phyloP scores from a whole-genome alignment of 1,140 invertebrate genomes.

The Nomia melanderi region DNA sequence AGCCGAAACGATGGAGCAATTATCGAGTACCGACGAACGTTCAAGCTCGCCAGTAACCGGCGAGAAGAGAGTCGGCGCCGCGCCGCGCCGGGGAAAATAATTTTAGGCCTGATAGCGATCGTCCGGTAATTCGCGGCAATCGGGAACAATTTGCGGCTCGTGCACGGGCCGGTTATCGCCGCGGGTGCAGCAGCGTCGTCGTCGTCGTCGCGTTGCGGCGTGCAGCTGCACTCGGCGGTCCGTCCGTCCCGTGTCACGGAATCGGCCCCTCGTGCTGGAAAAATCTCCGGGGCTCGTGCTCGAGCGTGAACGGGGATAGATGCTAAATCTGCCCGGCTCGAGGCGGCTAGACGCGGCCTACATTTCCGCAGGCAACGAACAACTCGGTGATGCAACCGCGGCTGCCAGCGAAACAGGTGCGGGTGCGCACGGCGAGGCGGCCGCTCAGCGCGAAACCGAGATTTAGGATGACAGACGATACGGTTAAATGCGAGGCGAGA shows the following conservation, averaged over 20 bases:
- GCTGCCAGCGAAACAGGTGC: constrained; percentile 62
- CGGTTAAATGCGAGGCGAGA: not conserved
- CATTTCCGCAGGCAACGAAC: constrained; percentile 61
- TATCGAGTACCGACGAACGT: not conserved
- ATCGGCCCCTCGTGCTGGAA: constrained; percentile 33
- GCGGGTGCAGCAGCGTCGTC: constrained; percentile 32
- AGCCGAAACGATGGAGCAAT: not conserved
- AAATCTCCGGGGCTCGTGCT: not conserved
- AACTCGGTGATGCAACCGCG: constrained; percentile 57
- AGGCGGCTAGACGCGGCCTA: constrained; percentile 66
- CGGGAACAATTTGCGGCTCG: constrained; percentile 61
- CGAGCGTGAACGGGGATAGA: constrained; percentile 1
- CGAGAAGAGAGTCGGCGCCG: not conserved
- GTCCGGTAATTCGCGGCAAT: constrained; percentile 56
- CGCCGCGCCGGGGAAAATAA: constrained; percentile 40
- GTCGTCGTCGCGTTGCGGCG: constrained; percentile 9
- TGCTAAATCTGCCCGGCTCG: constrained; percentile 66
- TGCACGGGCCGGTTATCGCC: constrained; percentile 48
- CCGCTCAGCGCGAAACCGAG: constrained; percentile 21
- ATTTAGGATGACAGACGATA: constrained; percentile 26
- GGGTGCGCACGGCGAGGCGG: constrained; percentile 20
- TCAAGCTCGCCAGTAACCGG: not conserved
- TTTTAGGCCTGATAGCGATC: constrained; percentile 57
- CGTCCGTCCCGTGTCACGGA: constrained; percentile 20
- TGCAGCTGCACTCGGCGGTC: constrained; percentile 16